Base-by-base conservation (phyloP, 2,888 invertebrate genomes). In the Rhodophaea formosa region DNA sequence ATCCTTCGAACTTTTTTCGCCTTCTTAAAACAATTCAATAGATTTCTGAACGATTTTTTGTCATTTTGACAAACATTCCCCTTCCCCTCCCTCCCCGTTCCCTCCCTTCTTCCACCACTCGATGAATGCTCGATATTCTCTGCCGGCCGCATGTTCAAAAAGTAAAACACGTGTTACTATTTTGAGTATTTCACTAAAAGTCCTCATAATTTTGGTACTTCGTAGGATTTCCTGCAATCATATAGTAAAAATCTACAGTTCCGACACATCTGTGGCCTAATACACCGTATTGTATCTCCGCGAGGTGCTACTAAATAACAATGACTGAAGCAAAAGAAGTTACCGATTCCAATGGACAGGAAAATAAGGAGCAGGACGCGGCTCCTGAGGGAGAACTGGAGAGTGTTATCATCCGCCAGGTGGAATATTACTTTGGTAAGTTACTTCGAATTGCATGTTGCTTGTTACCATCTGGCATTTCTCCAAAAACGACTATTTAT, bases 391-490 rank as follows among this genome's bases (percentile, higher is more conserved):
- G 76, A 1, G 87, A 90, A 12, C 69, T 94, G 56, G 94, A 95
- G 59, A 84, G 82, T 55, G 92, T 93, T 57, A 94, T 96, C 49
- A 94, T 95, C 64, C 92, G 93, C 6, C 96, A 95, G 83, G 88
- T 95, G 7, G 93, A 94, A 73, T 93, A 93, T 75, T 94, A 94
- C 76, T 94, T 93, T 66, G 88, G 92, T 92, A 69, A 74, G 85
- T 80, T 57, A 10, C 8, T 35, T 8, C 3, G 8, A 8, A 10
- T 0, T n/a, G n/a, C n/a, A 3, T 5, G 39, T 10, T 12, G 39
- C 10, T 39, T 39, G n/a, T 3, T 39, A 8, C 39, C 10, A 45
- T 45, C 10, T 16, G 44, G 44, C 44, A 16, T 6, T 15, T 16
- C 15, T 44, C 44, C 5, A 44, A 16, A 44, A 35, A 35, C 12